Conservation (phyloP, 1,140 invertebrate species). For the Drosophila ficusphila region DNA sequence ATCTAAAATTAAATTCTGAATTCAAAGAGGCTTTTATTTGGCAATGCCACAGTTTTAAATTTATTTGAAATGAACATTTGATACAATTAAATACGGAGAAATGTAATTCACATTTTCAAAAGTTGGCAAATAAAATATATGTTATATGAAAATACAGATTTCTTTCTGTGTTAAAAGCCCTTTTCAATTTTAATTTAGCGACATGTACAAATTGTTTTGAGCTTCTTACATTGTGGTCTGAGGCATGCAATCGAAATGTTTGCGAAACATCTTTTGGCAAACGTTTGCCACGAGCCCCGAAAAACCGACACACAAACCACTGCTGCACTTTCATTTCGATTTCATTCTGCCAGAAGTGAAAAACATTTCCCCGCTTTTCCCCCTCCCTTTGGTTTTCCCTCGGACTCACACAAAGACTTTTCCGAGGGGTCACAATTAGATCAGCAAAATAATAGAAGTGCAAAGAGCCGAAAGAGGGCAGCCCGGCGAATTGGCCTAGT, state of each 20-base stretch:
- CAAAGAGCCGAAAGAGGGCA: conserved; percentile 33
- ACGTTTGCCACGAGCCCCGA: conserved; percentile 65
- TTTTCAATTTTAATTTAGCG: conserved; percentile 4
- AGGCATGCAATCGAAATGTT: conserved; percentile 51
- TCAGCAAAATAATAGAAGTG: background rate
- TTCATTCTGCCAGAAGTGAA: conserved; percentile 48
- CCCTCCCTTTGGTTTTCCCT: too few species aligned
- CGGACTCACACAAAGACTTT: conserved; percentile 17
- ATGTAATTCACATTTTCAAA: too few species aligned
- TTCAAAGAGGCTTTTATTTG: too few species aligned
- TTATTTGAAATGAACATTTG: too few species aligned
- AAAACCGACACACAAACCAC: conserved; percentile 24
- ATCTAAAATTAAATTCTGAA: too few species aligned
- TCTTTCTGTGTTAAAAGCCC: too few species aligned
- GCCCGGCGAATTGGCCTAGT: conserved; percentile 78
- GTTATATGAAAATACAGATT: too few species aligned
- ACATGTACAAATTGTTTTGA: conserved; percentile 18
- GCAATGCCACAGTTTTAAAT: too few species aligned
- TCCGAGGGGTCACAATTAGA: conserved; percentile 46
- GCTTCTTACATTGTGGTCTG: conserved; percentile 42
- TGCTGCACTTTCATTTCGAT: conserved; percentile 55
- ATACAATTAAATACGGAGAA: too few species aligned
- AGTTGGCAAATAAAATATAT: too few species aligned
- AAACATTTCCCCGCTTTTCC: conserved; percentile 16
- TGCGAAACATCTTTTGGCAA: conserved; percentile 67